Evolutionary conservation across 2,113 vertebrate genomes (phyloP).

Genomic region (Notarius quadriscutis): DNA sequence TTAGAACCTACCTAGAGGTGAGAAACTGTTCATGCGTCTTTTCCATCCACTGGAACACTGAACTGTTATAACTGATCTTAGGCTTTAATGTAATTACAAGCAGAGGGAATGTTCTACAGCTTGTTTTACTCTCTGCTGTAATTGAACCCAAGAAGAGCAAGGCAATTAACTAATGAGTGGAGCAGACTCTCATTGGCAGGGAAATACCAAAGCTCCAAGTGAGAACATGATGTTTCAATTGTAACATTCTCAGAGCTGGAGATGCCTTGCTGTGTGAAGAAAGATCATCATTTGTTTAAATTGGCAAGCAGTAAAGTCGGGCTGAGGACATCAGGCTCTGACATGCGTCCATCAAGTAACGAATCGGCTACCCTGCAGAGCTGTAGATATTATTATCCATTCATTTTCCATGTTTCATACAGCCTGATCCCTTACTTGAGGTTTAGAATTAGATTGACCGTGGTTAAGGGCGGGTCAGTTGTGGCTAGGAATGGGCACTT

Average conservation of each 20-base stretch:
- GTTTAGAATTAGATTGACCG: slow-evolving; percentile 9
- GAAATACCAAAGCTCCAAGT: not conserved
- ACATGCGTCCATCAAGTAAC: slow-evolving; percentile 20
- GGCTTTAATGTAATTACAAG: not conserved
- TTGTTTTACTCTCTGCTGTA: slow-evolving; percentile 3
- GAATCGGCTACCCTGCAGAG: not conserved
- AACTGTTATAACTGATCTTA: not conserved
- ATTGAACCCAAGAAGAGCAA: not conserved
- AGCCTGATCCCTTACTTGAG: not conserved
- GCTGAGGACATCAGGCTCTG: not conserved
- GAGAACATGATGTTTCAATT: not conserved
- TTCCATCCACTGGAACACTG: not conserved
- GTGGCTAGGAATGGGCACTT: slow-evolving; percentile 8
- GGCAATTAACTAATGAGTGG: slow-evolving; percentile 1
- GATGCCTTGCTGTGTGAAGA: slow-evolving; percentile 5
- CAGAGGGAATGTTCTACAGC: not conserved
- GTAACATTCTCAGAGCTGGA: not conserved
- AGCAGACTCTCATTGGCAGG: not conserved
- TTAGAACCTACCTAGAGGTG: not conserved
- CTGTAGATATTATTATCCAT: not conserved
- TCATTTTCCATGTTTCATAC: slow-evolving; percentile 12
- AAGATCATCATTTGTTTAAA: slow-evolving; percentile 3
- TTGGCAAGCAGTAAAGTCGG: slow-evolving; percentile 7
- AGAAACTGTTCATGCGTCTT: slow-evolving; percentile 5
- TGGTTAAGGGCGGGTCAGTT: slow-evolving; percentile 32